Evolutionary conservation across 2,797 vertebrate genomes (phyloP).

Genomic region (Anguilla marmorata): DNA sequence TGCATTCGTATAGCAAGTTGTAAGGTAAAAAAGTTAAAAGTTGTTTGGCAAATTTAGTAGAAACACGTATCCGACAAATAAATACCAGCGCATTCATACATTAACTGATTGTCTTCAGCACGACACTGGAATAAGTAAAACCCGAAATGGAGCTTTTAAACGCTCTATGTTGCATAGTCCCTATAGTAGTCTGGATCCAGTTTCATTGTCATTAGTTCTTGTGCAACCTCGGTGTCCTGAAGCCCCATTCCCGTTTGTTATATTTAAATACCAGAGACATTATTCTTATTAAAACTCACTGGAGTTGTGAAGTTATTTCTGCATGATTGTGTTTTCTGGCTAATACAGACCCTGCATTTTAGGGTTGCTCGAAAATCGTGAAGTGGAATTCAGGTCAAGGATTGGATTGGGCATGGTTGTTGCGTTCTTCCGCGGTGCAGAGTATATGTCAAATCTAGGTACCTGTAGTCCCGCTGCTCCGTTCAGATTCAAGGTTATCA

Average conservation of each 20-base stretch:
- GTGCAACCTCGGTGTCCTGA: neutral
- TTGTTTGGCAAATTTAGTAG: neutral
- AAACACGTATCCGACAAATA: neutral
- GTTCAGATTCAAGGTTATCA: slow-evolving; percentile 63
- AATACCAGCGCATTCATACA: slow-evolving; percentile 8
- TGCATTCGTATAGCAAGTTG: neutral
- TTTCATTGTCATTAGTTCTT: neutral
- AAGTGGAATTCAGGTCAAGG: slow-evolving; percentile 61
- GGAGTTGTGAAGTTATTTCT: neutral
- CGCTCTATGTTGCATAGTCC: neutral
- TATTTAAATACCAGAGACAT: neutral
- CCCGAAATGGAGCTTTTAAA: slow-evolving; percentile 43
- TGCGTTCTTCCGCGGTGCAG: slow-evolving; percentile 59
- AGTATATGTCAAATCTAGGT: slow-evolving; percentile 44
- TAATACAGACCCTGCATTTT: slow-evolving; percentile 37
- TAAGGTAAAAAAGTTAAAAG: neutral
- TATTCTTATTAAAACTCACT: neutral
- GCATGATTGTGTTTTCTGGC: neutral
- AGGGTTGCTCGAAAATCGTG: slow-evolving; percentile 48
- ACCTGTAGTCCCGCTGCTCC: slow-evolving; percentile 36
- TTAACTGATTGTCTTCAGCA: slow-evolving; percentile 35
- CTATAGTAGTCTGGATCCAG: neutral
- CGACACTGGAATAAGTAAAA: slow-evolving; percentile 38
- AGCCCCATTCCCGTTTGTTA: neutral
- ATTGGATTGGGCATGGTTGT: slow-evolving; percentile 65